A percentile compares a stretch with the other conserved stretches of the same genome.
These are phyloP conservation scores for Uria lomvia DNA, from an alignment of 2,113 vertebrate species.

Conservation along the genomic window DNA sequence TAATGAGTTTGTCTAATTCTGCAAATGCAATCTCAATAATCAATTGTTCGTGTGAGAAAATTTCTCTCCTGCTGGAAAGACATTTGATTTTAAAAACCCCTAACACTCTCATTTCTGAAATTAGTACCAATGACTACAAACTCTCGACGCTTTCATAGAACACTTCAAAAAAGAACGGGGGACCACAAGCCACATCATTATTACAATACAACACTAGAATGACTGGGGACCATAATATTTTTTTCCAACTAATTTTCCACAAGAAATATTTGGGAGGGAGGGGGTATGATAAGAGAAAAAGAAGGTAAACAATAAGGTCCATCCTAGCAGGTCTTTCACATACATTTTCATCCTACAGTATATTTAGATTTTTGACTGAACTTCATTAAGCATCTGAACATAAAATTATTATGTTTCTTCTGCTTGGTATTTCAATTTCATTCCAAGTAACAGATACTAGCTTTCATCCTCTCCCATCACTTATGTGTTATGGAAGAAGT, in stretches of 20 bases:
- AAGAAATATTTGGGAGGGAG: neutral
- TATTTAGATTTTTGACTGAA: neutral
- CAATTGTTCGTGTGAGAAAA: neutral
- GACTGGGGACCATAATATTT: neutral
- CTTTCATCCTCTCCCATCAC: neutral
- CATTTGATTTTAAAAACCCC: neutral
- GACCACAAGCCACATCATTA: neutral
- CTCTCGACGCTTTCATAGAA: neutral
- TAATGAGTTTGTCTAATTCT: neutral
- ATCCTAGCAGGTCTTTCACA: neutral
- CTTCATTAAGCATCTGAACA: neutral
- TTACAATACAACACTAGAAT: neutral
- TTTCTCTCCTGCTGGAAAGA: neutral
- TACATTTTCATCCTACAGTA: neutral
- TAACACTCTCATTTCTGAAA: neutral
- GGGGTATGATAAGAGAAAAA: neutral
- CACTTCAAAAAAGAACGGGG: neutral
- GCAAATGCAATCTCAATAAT: neutral
- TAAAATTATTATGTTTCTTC: neutral
- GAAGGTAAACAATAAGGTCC: fast-evolving
- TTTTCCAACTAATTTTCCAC: neutral
- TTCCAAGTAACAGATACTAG: neutral
- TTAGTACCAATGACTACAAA: neutral
- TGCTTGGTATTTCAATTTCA: neutral
- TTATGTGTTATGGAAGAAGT: neutral